phyloP scores from a whole-genome alignment of 2,888 invertebrate species.

The Pollenia amentaria region DNA sequence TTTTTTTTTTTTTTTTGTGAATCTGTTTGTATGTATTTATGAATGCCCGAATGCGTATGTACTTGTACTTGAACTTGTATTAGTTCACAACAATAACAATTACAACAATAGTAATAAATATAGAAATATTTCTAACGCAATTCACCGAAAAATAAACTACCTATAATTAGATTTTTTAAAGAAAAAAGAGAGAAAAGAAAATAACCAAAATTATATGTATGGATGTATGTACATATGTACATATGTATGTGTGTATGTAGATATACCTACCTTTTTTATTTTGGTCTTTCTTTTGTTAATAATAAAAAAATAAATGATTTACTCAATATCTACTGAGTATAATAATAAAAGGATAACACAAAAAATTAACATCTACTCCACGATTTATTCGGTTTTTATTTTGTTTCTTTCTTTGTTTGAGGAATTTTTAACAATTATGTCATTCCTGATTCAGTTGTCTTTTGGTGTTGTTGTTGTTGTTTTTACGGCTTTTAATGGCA shows the following conservation, averaged over 20 bases:
- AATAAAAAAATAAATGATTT: no score
- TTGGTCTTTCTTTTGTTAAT: no score
- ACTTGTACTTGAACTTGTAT: conserved; percentile 65
- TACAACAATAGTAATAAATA: conserved; percentile 25
- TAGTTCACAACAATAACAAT: conserved; percentile 40
- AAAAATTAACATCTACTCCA: background rate
- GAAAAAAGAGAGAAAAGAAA: conserved; percentile 20
- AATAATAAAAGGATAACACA: no score
- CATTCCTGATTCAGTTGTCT: conserved; percentile 39
- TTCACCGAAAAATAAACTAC: background rate
- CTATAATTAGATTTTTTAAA: conserved; percentile 58
- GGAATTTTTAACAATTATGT: conserved; percentile 68
- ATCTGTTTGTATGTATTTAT: background rate
- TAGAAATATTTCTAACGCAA: conserved; percentile 45
- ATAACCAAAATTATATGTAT: background rate
- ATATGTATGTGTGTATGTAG: background rate
- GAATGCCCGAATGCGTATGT: background rate
- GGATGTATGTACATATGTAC: background rate
- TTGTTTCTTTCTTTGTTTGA: conserved; percentile 41
- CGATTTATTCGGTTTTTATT: conserved; percentile 27
- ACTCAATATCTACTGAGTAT: no score
- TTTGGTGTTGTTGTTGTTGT: conserved; percentile 12
- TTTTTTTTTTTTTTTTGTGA: background rate
- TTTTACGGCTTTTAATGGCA: conserved; percentile 34
- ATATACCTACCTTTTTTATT: background rate